phyloP scores from a whole-genome alignment of 2,888 invertebrate species.

The Miltochrista miniata region DNA sequence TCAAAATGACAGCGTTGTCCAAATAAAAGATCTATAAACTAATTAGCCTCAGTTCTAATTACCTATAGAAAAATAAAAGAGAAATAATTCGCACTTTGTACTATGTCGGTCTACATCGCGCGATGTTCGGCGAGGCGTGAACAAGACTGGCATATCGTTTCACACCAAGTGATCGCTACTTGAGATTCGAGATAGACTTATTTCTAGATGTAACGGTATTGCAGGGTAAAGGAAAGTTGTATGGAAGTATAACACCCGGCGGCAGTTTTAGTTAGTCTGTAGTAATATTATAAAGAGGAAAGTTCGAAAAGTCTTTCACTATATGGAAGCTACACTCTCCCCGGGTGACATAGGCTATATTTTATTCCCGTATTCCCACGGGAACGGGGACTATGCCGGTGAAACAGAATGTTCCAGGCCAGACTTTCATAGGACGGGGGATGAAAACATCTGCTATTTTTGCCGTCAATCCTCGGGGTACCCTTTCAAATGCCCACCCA shows the following conservation, averaged over 20 bases:
- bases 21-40: conserved; percentile 6
- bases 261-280: neutral
- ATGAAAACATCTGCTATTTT: too few species aligned
- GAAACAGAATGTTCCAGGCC: too few species aligned
- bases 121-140: conserved; percentile 23
- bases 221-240: conserved; percentile 1
- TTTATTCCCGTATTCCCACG: too few species aligned
- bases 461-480: too few species aligned
- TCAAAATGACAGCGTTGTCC: conserved; percentile 1
- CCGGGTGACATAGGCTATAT: too few species aligned
- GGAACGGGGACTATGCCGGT: too few species aligned
- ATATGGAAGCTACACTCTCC: too few species aligned
- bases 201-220: neutral
- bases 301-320: too few species aligned
- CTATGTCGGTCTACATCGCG: conserved; percentile 5
- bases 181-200: conserved; percentile 3
- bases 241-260: neutral
- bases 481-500: too few species aligned
- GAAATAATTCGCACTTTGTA: conserved; percentile 9
- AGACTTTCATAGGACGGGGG: too few species aligned
- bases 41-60: conserved; percentile 11
- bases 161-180: conserved; percentile 26
- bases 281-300: too few species aligned
- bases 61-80: conserved; percentile 2
- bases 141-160: conserved; percentile 23